These are phyloP conservation scores for Latrodectus hesperus DNA, from an alignment of 2,888 invertebrate genomes.

Conservation along the genomic window DNA sequence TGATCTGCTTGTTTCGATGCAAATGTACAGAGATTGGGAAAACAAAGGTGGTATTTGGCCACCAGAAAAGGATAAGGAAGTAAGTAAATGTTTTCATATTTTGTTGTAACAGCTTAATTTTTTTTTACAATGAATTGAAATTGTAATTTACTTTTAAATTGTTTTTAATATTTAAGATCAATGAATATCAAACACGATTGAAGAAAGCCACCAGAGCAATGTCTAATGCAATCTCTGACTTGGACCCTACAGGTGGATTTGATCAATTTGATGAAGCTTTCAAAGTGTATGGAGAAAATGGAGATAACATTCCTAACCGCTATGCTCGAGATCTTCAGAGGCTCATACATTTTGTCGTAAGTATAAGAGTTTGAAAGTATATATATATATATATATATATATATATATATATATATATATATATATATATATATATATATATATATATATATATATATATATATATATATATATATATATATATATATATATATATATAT, in stretches of 20 bases:
- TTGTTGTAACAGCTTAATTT: no score
- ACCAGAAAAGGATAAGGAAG: not conserved
- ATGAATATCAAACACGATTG: not conserved
- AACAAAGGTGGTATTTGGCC: not conserved
- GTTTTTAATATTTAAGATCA: slow-evolving; percentile 8
- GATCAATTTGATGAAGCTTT: slow-evolving; percentile 55
- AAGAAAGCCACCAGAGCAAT: not conserved
- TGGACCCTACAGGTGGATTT: slow-evolving; percentile 14
- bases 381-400: not conserved
- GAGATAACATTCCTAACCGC: slow-evolving; percentile 31
- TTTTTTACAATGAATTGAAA: no score
- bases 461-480: no score
- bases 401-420: no score
- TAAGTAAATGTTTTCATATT: not conserved
- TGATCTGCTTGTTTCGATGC: slow-evolving; percentile 6
- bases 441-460: no score
- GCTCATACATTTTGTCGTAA: slow-evolving; percentile 15
- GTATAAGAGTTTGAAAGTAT: not conserved
- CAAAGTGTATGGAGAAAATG: slow-evolving; percentile 19
- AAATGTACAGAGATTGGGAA: slow-evolving; percentile 20
- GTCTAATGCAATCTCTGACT: slow-evolving; percentile 11
- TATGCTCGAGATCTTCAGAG: slow-evolving; percentile 17
- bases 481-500: no score
- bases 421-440: no score
- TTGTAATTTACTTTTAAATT: no score